These are phyloP conservation scores for Pterobdella sp. DNA, from an alignment of 2,888 invertebrate genomes.

Conservation along the genomic window DNA sequence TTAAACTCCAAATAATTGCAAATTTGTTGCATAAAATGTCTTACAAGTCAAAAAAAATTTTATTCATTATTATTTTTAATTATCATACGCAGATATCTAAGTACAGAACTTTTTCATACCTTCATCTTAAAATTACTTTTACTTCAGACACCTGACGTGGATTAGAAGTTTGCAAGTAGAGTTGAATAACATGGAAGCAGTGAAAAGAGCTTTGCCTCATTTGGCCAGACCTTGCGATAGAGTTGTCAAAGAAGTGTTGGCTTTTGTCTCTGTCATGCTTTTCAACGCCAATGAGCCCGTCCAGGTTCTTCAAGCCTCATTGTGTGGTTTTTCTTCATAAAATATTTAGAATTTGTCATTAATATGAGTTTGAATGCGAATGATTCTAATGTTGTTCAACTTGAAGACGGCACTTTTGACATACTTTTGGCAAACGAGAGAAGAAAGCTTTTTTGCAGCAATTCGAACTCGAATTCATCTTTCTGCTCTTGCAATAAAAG, in stretches of 20 bases:
- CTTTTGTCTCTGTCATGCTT: slow-evolving; percentile 47
- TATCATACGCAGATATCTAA: not conserved
- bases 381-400: too few species aligned
- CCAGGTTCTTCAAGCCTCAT: slow-evolving; percentile 40
- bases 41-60: too few species aligned
- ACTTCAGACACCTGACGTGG: slow-evolving; percentile 42
- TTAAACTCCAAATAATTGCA: too few species aligned
- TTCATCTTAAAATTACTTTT: not conserved
- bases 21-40: too few species aligned
- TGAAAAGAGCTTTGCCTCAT: slow-evolving; percentile 47
- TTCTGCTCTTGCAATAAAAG: slow-evolving; percentile 50
- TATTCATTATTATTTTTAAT: too few species aligned
- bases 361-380: not conserved
- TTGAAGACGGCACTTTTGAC: slow-evolving; percentile 35
- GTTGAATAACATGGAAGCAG: slow-evolving; percentile 44
- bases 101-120: not conserved
- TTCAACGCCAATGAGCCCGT: slow-evolving; percentile 48
- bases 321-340: not conserved
- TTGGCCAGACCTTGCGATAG: slow-evolving; percentile 46
- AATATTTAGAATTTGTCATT: not conserved
- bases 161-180: slow-evolving; percentile 45
- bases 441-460: slow-evolving; percentile 51
- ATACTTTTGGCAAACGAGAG: slow-evolving; percentile 49
- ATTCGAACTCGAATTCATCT: slow-evolving; percentile 49
- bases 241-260: slow-evolving; percentile 47